phyloP scores from a whole-genome alignment of 1,140 invertebrate genomes.

The Laupala kohalensis region DNA sequence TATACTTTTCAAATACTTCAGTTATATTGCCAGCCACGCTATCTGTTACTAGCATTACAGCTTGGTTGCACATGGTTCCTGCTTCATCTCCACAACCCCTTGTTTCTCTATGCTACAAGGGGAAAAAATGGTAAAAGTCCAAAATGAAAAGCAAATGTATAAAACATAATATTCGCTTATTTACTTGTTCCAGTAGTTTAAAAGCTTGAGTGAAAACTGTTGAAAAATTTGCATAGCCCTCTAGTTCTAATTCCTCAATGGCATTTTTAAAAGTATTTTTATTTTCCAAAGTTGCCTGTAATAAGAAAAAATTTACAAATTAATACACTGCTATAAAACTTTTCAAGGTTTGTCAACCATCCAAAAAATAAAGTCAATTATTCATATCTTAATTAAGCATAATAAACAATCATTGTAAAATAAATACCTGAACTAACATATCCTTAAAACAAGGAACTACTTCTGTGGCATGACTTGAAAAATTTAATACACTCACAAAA shows the following conservation, averaged over 20 bases:
- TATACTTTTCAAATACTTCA: conserved; percentile 73
- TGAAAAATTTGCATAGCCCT: conserved; percentile 75
- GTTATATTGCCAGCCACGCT: conserved; percentile 85
- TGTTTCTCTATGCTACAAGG: conserved; percentile 2
- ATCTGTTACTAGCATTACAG: conserved; percentile 98
- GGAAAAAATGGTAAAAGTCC: neutral
- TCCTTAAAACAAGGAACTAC: conserved; percentile 70
- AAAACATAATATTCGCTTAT: conserved; percentile 16
- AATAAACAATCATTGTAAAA: too few relatives aligned
- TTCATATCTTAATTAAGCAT: too few relatives aligned
- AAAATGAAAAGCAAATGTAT: neutral
- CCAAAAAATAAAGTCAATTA: too few relatives aligned
- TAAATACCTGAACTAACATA: conserved; percentile 50
- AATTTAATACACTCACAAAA: conserved; percentile 84
- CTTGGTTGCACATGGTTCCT: conserved; percentile 73
- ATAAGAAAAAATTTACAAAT: neutral
- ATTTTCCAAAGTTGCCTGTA: conserved; percentile 82
- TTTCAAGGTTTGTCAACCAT: too few relatives aligned
- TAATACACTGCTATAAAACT: neutral
- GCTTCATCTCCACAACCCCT: conserved; percentile 16
- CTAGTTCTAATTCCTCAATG: conserved; percentile 51
- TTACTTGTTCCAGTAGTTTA: conserved; percentile 56
- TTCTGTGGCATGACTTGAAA: conserved; percentile 47
- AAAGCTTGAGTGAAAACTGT: conserved; percentile 77
- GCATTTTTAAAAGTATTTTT: conserved; percentile 58